Evolutionary conservation across 37 sponge, comb jelly and placozoan genomes (phyloP).

Genomic region (Theonella swinhoei): DNA sequence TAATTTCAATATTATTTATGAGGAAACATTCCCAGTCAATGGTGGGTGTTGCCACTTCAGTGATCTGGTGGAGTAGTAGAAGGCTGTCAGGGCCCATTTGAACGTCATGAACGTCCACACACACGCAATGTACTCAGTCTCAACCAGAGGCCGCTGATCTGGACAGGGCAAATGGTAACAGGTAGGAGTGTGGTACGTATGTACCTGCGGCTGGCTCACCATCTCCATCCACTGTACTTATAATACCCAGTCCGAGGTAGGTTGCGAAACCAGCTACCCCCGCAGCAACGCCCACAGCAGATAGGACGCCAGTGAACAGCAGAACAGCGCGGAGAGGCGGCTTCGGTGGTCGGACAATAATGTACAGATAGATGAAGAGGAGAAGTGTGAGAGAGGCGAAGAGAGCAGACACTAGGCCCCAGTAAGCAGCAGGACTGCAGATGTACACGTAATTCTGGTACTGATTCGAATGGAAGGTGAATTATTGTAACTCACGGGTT

Average conservation of each 20-base stretch:
- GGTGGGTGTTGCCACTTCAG: neutral
- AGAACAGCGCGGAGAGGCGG: conserved; percentile 8
- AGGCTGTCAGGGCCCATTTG: conserved; percentile 49
- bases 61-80: conserved; percentile 3
- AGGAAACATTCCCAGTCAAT: too few species aligned
- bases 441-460: too few species aligned
- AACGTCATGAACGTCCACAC: conserved; percentile 47
- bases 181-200: too few species aligned
- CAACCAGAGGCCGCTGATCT: too few species aligned
- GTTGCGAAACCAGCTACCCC: conserved; percentile 16
- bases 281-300: conserved; percentile 4
- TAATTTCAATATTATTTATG: too few species aligned
- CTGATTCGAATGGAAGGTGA: too few species aligned
- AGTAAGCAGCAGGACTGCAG: conserved; percentile 18
- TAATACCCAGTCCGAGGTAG: conserved; percentile 46
- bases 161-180: too few species aligned
- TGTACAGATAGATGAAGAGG: conserved; percentile 65
- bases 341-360: conserved; percentile 1
- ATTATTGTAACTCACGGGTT: too few species aligned
- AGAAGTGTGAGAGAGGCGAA: conserved; percentile 15
- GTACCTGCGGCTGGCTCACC: too few species aligned
- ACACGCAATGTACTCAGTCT: conserved; percentile 24
- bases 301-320: neutral
- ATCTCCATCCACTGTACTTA: too few species aligned
- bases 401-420: conserved; percentile 54